These are phyloP conservation scores for Tupiocoris notatus DNA, from an alignment of 2,888 invertebrate genomes.

Conservation along the genomic window DNA sequence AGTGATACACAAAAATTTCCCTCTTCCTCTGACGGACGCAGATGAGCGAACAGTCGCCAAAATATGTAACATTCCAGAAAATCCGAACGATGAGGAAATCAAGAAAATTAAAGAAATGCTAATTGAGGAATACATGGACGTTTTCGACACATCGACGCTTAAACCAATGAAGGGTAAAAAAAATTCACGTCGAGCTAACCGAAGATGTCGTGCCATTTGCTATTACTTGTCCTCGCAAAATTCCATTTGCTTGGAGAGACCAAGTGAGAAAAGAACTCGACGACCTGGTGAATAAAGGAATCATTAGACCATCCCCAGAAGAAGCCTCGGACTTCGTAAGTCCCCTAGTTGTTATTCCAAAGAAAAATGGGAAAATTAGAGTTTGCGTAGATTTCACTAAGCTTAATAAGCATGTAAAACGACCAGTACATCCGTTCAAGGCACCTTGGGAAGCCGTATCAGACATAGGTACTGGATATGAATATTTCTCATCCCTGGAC, in stretches of 20 bases:
- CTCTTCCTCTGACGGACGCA: neutral
- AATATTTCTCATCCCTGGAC: neutral
- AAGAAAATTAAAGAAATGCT: neutral
- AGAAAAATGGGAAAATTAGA: neutral
- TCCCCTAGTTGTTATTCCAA: conserved; percentile 6
- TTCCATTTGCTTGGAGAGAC: neutral
- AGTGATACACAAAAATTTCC: conserved; percentile 11
- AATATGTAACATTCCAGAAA: neutral
- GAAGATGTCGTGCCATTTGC: neutral
- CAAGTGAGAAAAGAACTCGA: neutral
- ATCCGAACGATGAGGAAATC: neutral
- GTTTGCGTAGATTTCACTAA: conserved; percentile 4
- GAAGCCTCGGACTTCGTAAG: conserved; percentile 15
- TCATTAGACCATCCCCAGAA: conserved; percentile 2
- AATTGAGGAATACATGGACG: conserved; percentile 7
- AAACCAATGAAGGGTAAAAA: conserved; percentile 10
- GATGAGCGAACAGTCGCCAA: too few species aligned
- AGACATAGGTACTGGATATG: neutral
- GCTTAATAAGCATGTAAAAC: neutral
- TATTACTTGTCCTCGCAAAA: neutral
- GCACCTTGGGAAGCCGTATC: neutral
- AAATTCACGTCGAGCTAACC: neutral
- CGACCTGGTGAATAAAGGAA: neutral
- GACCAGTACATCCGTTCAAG: neutral
- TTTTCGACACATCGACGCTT: neutral